Evolutionary conservation across 2,797 vertebrate genomes (phyloP), one percentile per base, ranked within the genome.

Genomic region (Chelon auratus): DNA sequence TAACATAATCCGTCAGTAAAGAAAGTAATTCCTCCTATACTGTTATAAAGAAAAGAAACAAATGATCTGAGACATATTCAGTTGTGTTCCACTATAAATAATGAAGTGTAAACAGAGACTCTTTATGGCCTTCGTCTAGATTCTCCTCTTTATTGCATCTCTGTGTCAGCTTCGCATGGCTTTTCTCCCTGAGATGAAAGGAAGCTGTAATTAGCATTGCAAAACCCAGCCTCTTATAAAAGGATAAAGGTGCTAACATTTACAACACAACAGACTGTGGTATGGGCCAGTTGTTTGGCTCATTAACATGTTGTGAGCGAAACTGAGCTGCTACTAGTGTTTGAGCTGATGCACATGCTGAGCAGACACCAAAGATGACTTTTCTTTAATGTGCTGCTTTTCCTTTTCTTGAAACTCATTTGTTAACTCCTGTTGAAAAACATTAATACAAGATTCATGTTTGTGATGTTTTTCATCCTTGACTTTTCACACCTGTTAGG

Each of bases 291-390:
- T 3, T 7, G 17, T 8, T 30, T n/a, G 4, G 15, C 12, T 59
- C 36, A 62, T 71, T 76, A 78, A 66, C 64, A 71, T n/a, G 20
- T 11, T 4, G 50, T 1, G 6, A 33, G 30, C 7, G 17, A n/a
- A 47, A 18, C 43, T 14, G 17, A 2, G 26, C 1, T 3, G 3
- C 24, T 42, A 12, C 13, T 42, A 1, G 40, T 42, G 40, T 15
- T 42, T 42, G 13, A 33, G 40, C 51, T 42, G 36, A 18, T 53
- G 5, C 33, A 18, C 12, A 1, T 4, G 17, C 54, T 9, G 12
- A 65, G 22, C 39, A 43, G 15, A 66, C 3, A 47, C 15, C 9
- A 7, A 4, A 33, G 7, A 9, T 30, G 26, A 37, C 36, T 37
- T 37, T 37, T 10, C 36, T 37, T 37, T 37, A 42, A 14, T 5